phyloP scores from a whole-genome alignment of 2,888 invertebrate species.

The Drosophila ustulata region DNA sequence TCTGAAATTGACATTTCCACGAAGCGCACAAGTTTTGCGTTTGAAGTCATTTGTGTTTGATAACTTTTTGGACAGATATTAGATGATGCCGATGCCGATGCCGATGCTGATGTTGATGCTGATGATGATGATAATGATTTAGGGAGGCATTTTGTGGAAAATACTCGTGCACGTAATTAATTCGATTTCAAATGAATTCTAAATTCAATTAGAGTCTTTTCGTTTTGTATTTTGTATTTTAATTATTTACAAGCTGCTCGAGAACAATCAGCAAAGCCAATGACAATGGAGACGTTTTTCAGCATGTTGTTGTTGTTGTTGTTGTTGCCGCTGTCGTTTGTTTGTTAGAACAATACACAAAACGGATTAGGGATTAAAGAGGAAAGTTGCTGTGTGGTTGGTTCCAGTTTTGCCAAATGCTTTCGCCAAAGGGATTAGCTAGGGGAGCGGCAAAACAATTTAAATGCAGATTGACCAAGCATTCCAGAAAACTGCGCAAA shows the following conservation, averaged over 20 bases:
- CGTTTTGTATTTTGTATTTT: not conserved
- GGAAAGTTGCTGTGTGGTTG: slow-evolving; percentile 1
- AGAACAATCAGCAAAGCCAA: slow-evolving; percentile 4
- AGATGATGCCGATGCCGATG: not conserved
- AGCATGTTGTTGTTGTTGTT: not conserved
- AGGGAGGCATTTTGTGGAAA: not conserved
- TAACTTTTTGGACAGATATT: not conserved
- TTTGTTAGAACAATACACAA: slow-evolving; percentile 2
- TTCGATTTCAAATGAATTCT: not conserved
- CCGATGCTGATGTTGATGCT: not conserved
- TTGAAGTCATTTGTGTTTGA: not conserved
- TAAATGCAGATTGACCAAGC: not conserved
- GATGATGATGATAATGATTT: not conserved
- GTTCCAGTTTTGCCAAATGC: not conserved
- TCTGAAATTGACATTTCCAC: slow-evolving; percentile 9
- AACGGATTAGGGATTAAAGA: slow-evolving; percentile 6
- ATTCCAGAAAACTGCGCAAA: not conserved
- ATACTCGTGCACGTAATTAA: slow-evolving; percentile 1
- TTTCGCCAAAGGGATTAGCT: not conserved
- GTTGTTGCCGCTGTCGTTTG: not conserved
- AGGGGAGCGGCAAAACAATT: slow-evolving; percentile 3
- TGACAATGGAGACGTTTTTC: slow-evolving; percentile 4
- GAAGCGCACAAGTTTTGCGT: slow-evolving; percentile 5
- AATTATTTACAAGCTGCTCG: slow-evolving; percentile 6
- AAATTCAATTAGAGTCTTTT: slow-evolving; percentile 3